Evolutionary conservation across 2,113 vertebrate genomes (phyloP).

Genomic region (Ginglymostoma cirratum): DNA sequence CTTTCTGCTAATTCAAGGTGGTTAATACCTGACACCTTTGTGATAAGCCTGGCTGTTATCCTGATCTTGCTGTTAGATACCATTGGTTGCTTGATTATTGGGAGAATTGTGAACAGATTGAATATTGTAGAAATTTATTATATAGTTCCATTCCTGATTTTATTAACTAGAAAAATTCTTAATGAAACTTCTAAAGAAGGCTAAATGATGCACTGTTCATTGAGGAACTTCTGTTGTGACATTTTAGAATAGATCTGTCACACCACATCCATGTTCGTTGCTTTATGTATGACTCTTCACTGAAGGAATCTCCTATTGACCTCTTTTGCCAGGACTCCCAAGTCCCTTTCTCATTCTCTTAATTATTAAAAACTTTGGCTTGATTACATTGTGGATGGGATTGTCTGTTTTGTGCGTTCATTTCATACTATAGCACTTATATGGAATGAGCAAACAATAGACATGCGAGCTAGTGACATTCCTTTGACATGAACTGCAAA

Average conservation of each 20-base stretch:
- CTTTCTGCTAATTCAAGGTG: neutral
- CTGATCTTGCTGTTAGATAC: neutral
- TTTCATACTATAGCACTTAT: neutral
- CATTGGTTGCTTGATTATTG: neutral
- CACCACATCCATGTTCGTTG: neutral
- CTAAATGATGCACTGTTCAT: neutral
- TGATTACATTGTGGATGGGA: neutral
- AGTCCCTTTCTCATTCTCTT: neutral
- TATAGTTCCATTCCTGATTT: neutral
- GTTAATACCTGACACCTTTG: neutral
- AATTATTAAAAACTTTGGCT: neutral
- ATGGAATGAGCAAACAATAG: too few relatives aligned
- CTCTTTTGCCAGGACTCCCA: neutral
- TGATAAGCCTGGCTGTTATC: neutral
- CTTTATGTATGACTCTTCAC: neutral
- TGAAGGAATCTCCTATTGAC: neutral
- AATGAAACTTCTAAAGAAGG: neutral
- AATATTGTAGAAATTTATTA: neutral
- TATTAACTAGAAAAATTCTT: neutral
- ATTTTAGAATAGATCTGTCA: neutral
- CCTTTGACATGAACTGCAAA: neutral
- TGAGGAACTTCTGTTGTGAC: neutral
- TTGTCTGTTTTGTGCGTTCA: neutral
- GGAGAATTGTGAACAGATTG: neutral
- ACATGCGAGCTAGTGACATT: neutral